Conservation (phyloP, 1,140 invertebrate genomes). For the Drosophila bocki region DNA sequence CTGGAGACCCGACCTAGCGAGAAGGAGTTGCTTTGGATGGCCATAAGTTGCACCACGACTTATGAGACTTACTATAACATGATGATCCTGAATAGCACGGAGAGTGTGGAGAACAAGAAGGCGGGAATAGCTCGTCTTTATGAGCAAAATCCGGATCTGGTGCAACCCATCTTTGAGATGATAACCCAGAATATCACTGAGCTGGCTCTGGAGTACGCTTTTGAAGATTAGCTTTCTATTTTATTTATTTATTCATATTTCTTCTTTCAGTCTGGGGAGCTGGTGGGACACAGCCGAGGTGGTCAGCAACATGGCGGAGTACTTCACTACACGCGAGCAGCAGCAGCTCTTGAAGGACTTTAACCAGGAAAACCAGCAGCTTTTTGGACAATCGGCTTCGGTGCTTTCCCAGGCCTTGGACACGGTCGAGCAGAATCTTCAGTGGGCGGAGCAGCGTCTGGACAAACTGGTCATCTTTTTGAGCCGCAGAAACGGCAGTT, state of each 20-base stretch:
- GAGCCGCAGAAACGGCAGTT: slow-evolving; percentile 25
- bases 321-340: slow-evolving; percentile 85
- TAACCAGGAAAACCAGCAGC: slow-evolving; percentile 16
- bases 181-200: slow-evolving; percentile 42
- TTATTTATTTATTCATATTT: neutral
- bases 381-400: slow-evolving; percentile 46
- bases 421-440: slow-evolving; percentile 50
- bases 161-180: slow-evolving; percentile 64
- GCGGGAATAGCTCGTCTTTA: slow-evolving; percentile 83
- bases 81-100: slow-evolving; percentile 20
- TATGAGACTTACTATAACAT: slow-evolving; percentile 39
- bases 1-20: slow-evolving; percentile 40
- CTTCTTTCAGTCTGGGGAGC: slow-evolving; percentile 70
- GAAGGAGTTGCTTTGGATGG: slow-evolving; percentile 46
- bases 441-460: slow-evolving; percentile 54
- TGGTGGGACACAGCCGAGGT: slow-evolving; percentile 78
- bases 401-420: slow-evolving; percentile 36
- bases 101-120: slow-evolving; percentile 35
- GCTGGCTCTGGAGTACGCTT: slow-evolving; percentile 54
- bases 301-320: slow-evolving; percentile 83
- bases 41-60: slow-evolving; percentile 55
- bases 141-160: slow-evolving; percentile 77
- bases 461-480: slow-evolving; percentile 34
- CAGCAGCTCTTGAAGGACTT: slow-evolving; percentile 65
- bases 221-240: neutral